Base-by-base conservation (phyloP, 2,797 vertebrate genomes). In the Danio tinwini region DNA sequence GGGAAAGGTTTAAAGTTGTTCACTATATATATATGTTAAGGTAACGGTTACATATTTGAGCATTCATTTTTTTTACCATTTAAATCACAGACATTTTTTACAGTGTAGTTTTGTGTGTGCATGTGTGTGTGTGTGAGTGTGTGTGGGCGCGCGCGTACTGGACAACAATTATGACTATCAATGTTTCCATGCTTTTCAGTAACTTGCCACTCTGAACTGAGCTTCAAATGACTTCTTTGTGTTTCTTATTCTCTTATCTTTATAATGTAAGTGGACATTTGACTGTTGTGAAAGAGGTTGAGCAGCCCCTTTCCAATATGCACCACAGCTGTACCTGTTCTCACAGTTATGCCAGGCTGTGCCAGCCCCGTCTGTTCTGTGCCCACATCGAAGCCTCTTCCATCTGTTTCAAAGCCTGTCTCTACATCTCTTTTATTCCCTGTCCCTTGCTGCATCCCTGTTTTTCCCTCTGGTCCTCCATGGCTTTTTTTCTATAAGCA, bases 151-250 rank as follows among this genome's bases (percentile, higher is more conserved):
- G n/a, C n/a, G n/a, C n/a, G n/a, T n/a, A n/a, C 1, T 29, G 16
- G 21, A 50, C 16, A 68, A 10, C 59, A 40, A 29, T 39, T 29
- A 13, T 52, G 12, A 0, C 29, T n/a, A 3, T 68, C 4, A 67
- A 37, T n/a, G 64, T 5, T 14, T 14, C 17, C 21, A 13, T 37
- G 14, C 5, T 69, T 8, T 17, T 53, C 29, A 11, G 2, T 53
- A 16, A 17, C 29, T 40, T 40, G 47, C 85, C 87, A 88, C 88
- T 88, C 90, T 92, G 90, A 92, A 21, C 12, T 72, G 69, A 71
- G n/a, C 5, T 42, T 11, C 5, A 50, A 68, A 68, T 71, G 19
- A 49, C 4, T 49, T 7, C 11, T 9, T n/a, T 49, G 44, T 49
- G 39, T 42, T 39, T 21, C 7, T 40, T 70, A 14, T 53, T 11